phyloP scores from a whole-genome alignment of 2,888 invertebrate genomes.

The Thera britannica region DNA sequence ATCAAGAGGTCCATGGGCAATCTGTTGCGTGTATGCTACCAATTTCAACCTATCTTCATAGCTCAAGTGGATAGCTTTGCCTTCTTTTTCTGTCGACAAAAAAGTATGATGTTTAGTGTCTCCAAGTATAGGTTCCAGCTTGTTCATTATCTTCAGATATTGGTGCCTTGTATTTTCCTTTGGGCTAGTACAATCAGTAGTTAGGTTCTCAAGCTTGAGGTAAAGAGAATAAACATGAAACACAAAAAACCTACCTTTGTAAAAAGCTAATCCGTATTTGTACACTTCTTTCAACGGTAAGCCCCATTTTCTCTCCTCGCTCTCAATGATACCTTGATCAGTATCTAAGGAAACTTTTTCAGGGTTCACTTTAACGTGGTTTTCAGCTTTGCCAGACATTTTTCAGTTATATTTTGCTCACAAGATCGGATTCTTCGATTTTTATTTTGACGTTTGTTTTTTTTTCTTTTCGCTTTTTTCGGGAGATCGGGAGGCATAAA shows the following conservation, averaged over 20 bases:
- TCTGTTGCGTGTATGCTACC: constrained; percentile 97
- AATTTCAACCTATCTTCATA: constrained; percentile 97
- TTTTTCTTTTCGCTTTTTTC: too few species aligned
- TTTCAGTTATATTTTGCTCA: constrained; percentile 29
- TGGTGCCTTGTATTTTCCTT: neutral
- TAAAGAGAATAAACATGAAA: neutral
- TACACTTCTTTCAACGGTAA: constrained; percentile 92
- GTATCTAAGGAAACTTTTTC: constrained; percentile 77
- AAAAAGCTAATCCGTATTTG: constrained; percentile 94
- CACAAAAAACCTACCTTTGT: constrained; percentile 89
- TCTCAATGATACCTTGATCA: constrained; percentile 78
- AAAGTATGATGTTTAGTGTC: neutral
- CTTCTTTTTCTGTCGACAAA: constrained; percentile 92
- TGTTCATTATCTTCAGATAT: neutral
- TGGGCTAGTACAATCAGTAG: neutral
- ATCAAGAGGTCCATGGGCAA: constrained; percentile 92
- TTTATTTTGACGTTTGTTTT: neutral
- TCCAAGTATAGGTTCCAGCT: too few species aligned
- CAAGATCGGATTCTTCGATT: constrained; percentile 4
- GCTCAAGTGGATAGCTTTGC: constrained; percentile 97
- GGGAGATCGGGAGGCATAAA: too few species aligned
- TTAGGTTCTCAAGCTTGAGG: neutral
- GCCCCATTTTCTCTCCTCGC: constrained; percentile 86
- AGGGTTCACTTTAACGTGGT: constrained; percentile 64
- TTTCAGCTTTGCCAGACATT: constrained; percentile 66